phyloP scores from a whole-genome alignment of 2,113 vertebrate genomes.

The Rafetus swinhoei region DNA sequence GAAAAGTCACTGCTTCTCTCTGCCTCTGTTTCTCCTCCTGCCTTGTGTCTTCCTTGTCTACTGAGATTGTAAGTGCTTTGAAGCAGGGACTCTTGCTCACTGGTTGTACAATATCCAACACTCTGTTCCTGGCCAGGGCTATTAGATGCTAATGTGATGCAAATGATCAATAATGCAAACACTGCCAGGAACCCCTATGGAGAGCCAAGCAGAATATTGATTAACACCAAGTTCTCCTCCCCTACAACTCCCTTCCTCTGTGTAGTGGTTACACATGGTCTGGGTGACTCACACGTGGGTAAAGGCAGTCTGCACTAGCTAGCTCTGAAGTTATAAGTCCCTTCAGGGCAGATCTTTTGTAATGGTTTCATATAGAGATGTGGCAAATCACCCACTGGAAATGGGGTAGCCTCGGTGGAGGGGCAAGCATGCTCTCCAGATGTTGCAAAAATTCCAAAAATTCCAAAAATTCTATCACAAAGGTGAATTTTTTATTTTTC shows the following conservation, averaged over 20 bases:
- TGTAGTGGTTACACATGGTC: not conserved
- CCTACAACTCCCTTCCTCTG: not conserved
- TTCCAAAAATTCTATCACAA: slow-evolving; percentile 36
- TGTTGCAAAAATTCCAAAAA: too few relatives aligned
- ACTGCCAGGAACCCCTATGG: not conserved
- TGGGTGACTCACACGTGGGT: fast-evolving
- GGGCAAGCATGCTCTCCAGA: slow-evolving; percentile 56
- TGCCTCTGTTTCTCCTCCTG: not conserved
- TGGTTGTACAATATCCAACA: not conserved
- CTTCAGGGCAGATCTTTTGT: fast-evolving
- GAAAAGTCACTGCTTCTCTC: not conserved
- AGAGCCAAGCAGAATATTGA: not conserved
- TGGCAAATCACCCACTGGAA: not conserved
- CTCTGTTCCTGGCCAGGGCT: not conserved
- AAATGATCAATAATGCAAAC: not conserved
- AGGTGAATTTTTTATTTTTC: not conserved
- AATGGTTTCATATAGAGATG: not conserved
- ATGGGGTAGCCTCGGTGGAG: not conserved
- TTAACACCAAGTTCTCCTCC: not conserved
- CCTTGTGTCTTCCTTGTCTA: not conserved
- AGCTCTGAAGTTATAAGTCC: not conserved
- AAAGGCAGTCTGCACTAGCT: not conserved
- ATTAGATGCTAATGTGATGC: not conserved
- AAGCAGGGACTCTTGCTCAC: not conserved
- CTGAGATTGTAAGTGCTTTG: not conserved